Base-by-base conservation (phyloP, 2,888 invertebrate species). In the Drosophila trichaetosa region DNA sequence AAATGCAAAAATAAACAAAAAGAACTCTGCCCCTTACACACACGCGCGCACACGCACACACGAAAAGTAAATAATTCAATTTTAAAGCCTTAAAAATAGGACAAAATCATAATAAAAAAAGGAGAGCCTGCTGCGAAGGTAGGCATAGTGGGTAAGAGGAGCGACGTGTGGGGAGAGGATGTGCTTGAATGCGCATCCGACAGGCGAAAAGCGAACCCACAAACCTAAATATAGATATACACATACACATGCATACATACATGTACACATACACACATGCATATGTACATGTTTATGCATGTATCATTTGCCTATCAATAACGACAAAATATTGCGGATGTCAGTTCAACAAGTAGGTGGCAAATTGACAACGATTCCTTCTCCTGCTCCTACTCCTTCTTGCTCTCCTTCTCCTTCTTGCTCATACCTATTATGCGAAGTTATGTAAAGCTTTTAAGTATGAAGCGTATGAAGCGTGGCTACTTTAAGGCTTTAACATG, bases 21-120 rank as follows among this genome's bases (percentile, higher is more conserved):
- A 48, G 6, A 38, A 53, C 27, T 27, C 21, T 24, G 2, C 21
- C 2, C 13, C 21, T 24, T 56, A 56, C 21, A 48, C 53, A 46
- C 54, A 56, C 54, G 59, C 54, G 42, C 33, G 60, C 40, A 21
- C 51, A 52, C 53, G 29, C 21, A 29, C 16, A 46, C 21, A 31
- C 27, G 31, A 27, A 38, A 65, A 62, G 67, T 75, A 75, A 80
- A 62, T 77, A 77, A 73, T 85, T 74, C 69, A 83, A 69, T 79
- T 81, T 78, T 71, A 89, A 81, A 81, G 73, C 76, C 82, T 73
- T 89, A 78, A 86, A 83, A 84, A 84, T 84, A 84, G 87, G 73
- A 86, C 87, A 83, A 82, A 74, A 61, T 73, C 83, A 79, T 73
- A 65, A 73, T 59, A 84, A 72, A 70, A 75, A 69, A 67, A 66